Percentiles rank a stretch among this genome's conserved stretches.
Evolutionary conservation across 2,888 invertebrate species (phyloP).

Genomic region (Anoplius nigerrimus): DNA sequence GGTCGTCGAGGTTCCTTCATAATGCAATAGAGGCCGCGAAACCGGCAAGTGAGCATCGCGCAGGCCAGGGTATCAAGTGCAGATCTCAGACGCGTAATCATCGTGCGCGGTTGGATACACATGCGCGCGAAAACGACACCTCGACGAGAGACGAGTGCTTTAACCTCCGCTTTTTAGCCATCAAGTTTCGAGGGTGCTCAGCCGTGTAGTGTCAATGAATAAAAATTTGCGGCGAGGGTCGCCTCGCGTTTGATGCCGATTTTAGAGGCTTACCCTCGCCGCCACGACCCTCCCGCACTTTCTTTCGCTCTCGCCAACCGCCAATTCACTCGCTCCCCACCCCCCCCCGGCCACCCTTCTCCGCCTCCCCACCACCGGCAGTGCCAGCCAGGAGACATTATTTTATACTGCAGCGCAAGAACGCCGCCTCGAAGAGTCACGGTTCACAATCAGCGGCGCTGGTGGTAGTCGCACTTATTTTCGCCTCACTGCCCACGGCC

Average conservation of each 20-base stretch:
- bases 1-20: no score
- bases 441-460: conserved; percentile 69
- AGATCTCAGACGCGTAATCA: no score
- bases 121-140: no score
- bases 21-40: no score
- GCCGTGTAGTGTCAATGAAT: conserved; percentile 73
- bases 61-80: no score
- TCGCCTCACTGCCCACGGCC: conserved; percentile 64
- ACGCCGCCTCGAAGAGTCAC: conserved; percentile 49
- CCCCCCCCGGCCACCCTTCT: conserved; percentile 10
- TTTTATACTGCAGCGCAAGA: conserved; percentile 56
- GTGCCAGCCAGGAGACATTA: conserved; percentile 56
- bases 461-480: conserved; percentile 71
- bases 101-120: no score
- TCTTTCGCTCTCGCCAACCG: conserved; percentile 11
- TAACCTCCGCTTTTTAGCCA: conserved; percentile 55
- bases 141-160: conserved; percentile 35
- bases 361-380: not conserved
- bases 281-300: conserved; percentile 17
- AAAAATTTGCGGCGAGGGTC: conserved; percentile 70
- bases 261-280: conserved; percentile 62
- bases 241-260: conserved; percentile 69
- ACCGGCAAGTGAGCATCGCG: no score
- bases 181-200: conserved; percentile 63
- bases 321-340: conserved; percentile 21